phyloP scores from a whole-genome alignment of 2,888 invertebrate genomes.

The Eustalomyia histrio region DNA sequence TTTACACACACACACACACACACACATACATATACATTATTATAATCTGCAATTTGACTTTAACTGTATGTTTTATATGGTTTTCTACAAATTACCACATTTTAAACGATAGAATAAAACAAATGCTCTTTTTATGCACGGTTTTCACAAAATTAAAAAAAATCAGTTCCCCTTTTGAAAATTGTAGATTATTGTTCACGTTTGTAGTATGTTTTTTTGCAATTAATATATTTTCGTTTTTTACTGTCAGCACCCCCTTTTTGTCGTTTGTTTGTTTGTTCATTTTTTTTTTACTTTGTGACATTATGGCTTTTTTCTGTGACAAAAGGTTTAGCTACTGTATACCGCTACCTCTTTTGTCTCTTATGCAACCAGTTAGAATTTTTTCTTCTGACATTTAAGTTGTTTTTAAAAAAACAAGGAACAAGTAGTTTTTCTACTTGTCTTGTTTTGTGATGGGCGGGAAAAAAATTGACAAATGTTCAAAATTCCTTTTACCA shows the following conservation, averaged over 20 bases:
- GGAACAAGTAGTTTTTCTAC: conserved; percentile 56
- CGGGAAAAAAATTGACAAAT: conserved; percentile 44
- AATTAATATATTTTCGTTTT: conserved; percentile 57
- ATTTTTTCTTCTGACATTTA: conserved; percentile 27
- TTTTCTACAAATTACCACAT: conserved; percentile 49
- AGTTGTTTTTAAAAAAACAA: conserved; percentile 6
- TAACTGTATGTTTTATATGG: conserved; percentile 36
- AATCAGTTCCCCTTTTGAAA: background rate
- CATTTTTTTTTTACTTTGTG: conserved; percentile 40
- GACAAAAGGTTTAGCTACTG: conserved; percentile 17
- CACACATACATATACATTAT: background rate
- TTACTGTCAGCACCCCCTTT: conserved; percentile 46
- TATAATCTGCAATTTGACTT: conserved; percentile 34
- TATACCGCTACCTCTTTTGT: conserved; percentile 16
- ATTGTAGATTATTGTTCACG: conserved; percentile 7
- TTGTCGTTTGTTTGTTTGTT: background rate
- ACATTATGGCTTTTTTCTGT: conserved; percentile 57
- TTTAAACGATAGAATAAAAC: conserved; percentile 10
- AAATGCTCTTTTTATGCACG: conserved; percentile 57
- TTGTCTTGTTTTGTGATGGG: conserved; percentile 41
- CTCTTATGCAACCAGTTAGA: conserved; percentile 10
- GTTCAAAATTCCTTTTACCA: conserved; percentile 1
- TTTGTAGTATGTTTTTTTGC: conserved; percentile 27
- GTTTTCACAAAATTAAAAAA: background rate
- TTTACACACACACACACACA: background rate